Percentiles rank a stretch among this genome's conserved stretches.
These are phyloP conservation scores for Furcifer pardalis DNA, from an alignment of 2,797 vertebrate species.

Conservation along the genomic window DNA sequence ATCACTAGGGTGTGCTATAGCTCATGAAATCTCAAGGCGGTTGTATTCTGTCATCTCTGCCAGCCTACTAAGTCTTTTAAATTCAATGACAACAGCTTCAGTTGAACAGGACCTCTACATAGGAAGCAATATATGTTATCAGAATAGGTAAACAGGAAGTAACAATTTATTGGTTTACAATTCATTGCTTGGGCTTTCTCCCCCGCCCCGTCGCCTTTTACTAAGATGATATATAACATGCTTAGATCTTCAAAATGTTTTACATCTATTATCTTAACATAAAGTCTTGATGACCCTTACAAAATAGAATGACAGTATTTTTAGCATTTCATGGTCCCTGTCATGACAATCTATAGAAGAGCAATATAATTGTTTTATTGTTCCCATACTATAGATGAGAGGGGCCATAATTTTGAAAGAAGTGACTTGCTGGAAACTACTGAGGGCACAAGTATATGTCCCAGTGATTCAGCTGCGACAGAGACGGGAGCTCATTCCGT, in stretches of 20 bases:
- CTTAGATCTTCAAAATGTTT: neutral
- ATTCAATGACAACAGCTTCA: slow-evolving; percentile 33
- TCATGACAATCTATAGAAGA: neutral
- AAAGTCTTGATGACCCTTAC: neutral
- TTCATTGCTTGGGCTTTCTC: neutral
- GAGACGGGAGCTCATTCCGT: too few species aligned
- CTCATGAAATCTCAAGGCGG: slow-evolving; percentile 65
- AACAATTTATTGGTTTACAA: slow-evolving; percentile 25
- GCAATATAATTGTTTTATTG: neutral
- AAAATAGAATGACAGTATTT: neutral
- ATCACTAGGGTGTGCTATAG: slow-evolving; percentile 75
- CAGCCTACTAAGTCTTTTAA: slow-evolving; percentile 27
- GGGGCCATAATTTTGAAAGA: neutral
- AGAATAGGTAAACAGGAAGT: neutral
- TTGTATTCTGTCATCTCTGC: neutral
- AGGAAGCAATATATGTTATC: slow-evolving; percentile 10
- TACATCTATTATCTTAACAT: neutral
- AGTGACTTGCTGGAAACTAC: neutral
- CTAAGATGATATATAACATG: neutral
- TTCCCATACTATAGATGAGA: neutral
- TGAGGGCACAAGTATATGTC: neutral
- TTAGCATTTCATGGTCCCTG: neutral
- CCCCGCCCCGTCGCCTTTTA: too few species aligned
- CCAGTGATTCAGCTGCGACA: neutral
- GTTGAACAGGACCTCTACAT: slow-evolving; percentile 1